These are phyloP conservation scores for Gila robusta DNA, from an alignment of 2,797 vertebrate genomes.

Conservation along the genomic window DNA sequence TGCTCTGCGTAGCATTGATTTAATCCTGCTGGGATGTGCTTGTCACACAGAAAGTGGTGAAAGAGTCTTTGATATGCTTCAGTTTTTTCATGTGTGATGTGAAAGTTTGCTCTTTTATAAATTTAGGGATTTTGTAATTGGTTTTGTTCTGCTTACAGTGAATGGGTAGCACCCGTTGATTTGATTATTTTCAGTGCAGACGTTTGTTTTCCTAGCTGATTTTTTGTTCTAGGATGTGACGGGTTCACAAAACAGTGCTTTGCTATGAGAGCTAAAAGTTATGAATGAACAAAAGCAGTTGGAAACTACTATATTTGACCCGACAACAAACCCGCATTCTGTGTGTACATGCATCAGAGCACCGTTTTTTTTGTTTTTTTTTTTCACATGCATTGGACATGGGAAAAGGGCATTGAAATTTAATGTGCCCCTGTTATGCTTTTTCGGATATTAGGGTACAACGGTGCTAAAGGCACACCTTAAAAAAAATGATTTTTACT, in stretches of 20 bases:
- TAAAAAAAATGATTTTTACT: no score
- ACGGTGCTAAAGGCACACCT: no score
- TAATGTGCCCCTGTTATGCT: no score
- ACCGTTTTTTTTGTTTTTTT: neutral
- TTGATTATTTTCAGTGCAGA: neutral
- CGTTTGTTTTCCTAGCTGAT: neutral
- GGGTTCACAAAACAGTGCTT: neutral
- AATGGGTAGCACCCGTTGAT: neutral
- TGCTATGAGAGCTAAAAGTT: neutral
- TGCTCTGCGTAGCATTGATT: slow-evolving; percentile 23
- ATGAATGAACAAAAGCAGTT: neutral
- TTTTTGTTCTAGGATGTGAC: neutral
- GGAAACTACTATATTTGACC: neutral
- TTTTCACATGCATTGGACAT: neutral
- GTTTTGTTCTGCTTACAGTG: neutral
- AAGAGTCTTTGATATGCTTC: neutral
- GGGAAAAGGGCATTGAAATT: neutral
- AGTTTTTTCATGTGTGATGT: neutral
- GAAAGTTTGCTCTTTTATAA: neutral
- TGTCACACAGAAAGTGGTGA: slow-evolving; percentile 20
- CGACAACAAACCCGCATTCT: neutral
- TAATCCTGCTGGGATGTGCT: slow-evolving; percentile 39
- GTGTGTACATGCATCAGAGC: neutral
- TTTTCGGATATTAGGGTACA: no score
- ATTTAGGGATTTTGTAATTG: neutral